Base-by-base conservation (phyloP, 1,140 invertebrate species). In the Ceratina japonica region DNA sequence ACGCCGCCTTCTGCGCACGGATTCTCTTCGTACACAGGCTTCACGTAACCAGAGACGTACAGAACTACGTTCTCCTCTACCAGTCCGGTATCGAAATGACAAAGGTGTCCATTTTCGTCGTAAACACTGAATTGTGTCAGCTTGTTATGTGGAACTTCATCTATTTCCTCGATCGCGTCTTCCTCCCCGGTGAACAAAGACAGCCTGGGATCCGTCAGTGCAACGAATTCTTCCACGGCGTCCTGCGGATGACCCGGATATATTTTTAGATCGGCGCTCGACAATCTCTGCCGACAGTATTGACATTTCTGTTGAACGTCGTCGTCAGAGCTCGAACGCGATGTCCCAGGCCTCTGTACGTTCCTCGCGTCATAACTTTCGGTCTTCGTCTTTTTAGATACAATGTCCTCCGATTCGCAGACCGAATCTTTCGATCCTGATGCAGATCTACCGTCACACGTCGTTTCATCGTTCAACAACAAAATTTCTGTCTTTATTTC, bases 1-100 rank as follows among this genome's bases (percentile, higher is more conserved):
- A 97, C 94, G 24, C 97, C 96, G 87, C 95, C 95, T 89, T 96
- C 95, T 82, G 94, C 90, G 66, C 93, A 93, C n/a, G 95, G 89
- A 81, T 95, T 94, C 69, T 97, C 96, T 83, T 95, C 95, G 92
- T 95, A 97, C 78, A 98, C 95, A n/a, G 96, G 94, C 91, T 97
- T 97, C 5, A 97, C 93, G 87, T 95, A 96, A 1, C 97, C 97
- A 88, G 96, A 97, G 90, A 97, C 95, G 87, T 94, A 97, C 22
- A 97, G 92, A 59, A 94, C 89, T 1, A 95, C 93, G 92, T 97
- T 96, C 88, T 94, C 95, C 90, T 97, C 96, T 77, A 98, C 94
- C 1, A 97, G 91, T 1, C 96, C 96, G 59, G 93, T 93, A 92
- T 97, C 97, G 90, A 97, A 95, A 16, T 96, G 93, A 89, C 95